Conservation (phyloP, 64 coral and sea anemone species). For the Pocillopora damicornis region DNA sequence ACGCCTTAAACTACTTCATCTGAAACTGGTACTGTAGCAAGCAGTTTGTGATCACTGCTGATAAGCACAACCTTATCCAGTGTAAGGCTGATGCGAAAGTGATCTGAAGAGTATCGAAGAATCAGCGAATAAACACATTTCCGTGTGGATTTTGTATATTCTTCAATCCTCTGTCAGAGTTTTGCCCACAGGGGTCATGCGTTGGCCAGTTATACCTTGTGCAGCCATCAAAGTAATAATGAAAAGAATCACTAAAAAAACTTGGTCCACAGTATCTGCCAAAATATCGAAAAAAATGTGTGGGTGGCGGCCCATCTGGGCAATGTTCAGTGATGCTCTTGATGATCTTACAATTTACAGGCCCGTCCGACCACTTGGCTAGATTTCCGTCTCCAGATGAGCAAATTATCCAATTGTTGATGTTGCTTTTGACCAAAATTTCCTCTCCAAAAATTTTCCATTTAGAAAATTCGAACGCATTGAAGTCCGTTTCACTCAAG, state of each 20-base stretch:
- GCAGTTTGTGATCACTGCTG: no score
- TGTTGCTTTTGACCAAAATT: constrained; percentile 58
- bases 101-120: not conserved
- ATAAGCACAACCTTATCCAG: no score
- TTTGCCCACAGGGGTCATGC: constrained; percentile 31
- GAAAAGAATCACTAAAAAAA: not conserved
- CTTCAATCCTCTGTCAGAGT: not conserved
- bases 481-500: constrained; percentile 57
- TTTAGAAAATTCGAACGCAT: constrained; percentile 49
- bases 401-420: constrained; percentile 65
- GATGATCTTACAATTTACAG: constrained; percentile 16
- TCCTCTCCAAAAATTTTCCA: constrained; percentile 58
- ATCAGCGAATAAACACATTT: constrained; percentile 20
- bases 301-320: not conserved
- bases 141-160: constrained; percentile 30
- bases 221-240: constrained; percentile 20
- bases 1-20: no score
- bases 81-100: no score
- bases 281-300: not conserved
- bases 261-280: not conserved
- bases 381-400: constrained; percentile 27
- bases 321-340: not conserved
- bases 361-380: constrained; percentile 39
- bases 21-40: no score
- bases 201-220: not conserved